Base-by-base conservation (phyloP, 2,797 vertebrate genomes). In the Lycodopsis pacificus region DNA sequence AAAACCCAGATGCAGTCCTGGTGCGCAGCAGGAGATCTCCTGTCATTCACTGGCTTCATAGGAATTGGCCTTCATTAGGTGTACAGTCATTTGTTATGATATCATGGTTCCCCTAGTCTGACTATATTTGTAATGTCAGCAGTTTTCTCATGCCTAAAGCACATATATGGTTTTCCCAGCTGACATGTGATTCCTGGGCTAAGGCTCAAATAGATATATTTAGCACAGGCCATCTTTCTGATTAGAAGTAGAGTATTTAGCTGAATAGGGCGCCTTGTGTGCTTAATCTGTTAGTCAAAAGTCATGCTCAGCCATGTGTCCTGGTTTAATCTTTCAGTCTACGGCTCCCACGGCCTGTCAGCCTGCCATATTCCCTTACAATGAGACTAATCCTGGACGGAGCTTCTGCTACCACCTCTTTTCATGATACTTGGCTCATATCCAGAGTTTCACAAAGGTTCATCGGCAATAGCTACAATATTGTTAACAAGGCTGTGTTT, bases 291-390 rank as follows among this genome's bases (percentile, higher is more conserved):
- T 68, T 42, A 66, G 7, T 82, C 66, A 73, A 70, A 71, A 72
- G 65, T 78, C 77, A 69, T 70, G 42, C 22, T 81, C 73, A 56
- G 63, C 63, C 64, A 38, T 67, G 69, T 76, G 65, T 87, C 49
- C 76, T 34, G 22, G 59, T 77, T 13, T 85, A 67, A 80, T 82
- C 73, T 83, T 74, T 87, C 69, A 53, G 57, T 65, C 73, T 76
- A 13, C 27, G 15, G 73, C 65, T 88, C 84, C 71, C 74, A 77
- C 82, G 62, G 63, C 67, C 77, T 86, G 83, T 77, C 84, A 73
- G 70, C 48, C 64, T 77, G 80, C 65, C 68, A 77, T 81, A 53
- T 27, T 69, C 53, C 32, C 36, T 62, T 61, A 76, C 40, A 71
- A 54, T 77, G 73, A 74, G 44, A 57, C 84, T 85, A 71, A 85